Conservation (phyloP, 1,140 invertebrate genomes). For the Pseudomyrmex concolor region DNA sequence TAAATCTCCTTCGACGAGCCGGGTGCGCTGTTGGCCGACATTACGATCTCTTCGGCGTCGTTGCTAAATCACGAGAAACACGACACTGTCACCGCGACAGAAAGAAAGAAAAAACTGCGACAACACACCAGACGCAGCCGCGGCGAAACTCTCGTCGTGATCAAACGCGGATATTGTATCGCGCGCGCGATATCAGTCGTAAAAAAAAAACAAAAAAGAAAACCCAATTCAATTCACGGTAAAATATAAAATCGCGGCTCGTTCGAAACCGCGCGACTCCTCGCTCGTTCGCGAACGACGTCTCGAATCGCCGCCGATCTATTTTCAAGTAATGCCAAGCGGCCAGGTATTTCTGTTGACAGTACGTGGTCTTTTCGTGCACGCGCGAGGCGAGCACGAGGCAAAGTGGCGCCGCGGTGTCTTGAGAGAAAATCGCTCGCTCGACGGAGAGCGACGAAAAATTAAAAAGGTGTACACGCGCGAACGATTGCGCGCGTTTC, state of each 20-base stretch:
- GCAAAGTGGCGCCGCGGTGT: background rate
- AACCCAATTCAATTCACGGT: background rate
- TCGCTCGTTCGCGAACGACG: conserved; percentile 22
- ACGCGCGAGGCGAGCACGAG: conserved; percentile 4
- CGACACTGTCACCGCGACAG: conserved; percentile 27
- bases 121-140: no score
- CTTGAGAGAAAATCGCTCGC: background rate
- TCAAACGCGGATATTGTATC: no score
- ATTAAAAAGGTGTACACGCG: no score
- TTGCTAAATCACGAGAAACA: conserved; percentile 66
- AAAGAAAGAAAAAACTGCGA: no score
- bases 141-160: no score
- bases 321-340: conserved; percentile 71
- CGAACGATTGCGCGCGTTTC: no score
- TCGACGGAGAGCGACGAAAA: background rate
- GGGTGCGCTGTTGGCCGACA: conserved; percentile 77
- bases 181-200: background rate
- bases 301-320: conserved; percentile 63
- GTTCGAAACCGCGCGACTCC: background rate
- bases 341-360: conserved; percentile 70
- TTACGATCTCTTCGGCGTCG: conserved; percentile 44
- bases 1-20: conserved; percentile 78
- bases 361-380: conserved; percentile 33
- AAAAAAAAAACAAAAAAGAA: background rate
- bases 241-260: background rate